These are phyloP conservation scores for Lysandra coridon DNA, from an alignment of 2,888 invertebrate genomes.

Conservation along the genomic window DNA sequence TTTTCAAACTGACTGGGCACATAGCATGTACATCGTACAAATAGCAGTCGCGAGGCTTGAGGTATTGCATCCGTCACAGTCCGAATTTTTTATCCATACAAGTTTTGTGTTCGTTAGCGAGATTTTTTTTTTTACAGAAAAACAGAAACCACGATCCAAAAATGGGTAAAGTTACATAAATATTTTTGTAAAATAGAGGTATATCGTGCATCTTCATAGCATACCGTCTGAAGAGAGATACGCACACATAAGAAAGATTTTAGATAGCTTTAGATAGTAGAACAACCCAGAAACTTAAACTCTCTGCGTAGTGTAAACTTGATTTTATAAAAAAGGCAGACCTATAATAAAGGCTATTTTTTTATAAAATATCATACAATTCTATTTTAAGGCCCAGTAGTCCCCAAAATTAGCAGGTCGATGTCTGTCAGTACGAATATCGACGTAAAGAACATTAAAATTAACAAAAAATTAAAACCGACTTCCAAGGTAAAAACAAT, in stretches of 20 bases:
- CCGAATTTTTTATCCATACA: not conserved
- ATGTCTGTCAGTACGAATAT: too few relatives aligned
- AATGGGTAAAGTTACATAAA: not conserved
- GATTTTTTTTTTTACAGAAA: not conserved
- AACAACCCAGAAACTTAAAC: not conserved
- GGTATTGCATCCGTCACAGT: not conserved
- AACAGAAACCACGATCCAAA: not conserved
- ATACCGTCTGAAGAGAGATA: not conserved
- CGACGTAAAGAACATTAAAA: too few relatives aligned
- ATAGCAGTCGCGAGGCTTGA: not conserved
- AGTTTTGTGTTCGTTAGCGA: conserved; percentile 4
- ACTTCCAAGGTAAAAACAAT: too few relatives aligned
- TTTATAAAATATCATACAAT: not conserved
- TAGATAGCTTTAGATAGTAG: not conserved
- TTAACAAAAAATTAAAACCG: too few relatives aligned
- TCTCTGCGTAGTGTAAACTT: too few relatives aligned
- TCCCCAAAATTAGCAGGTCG: too few relatives aligned
- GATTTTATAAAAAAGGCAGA: too few relatives aligned
- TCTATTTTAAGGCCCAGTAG: not conserved
- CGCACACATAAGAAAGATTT: not conserved
- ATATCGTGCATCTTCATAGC: not conserved
- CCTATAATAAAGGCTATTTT: not conserved
- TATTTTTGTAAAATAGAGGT: not conserved
- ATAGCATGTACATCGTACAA: not conserved
- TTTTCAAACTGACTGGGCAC: not conserved